Evolutionary conservation across 2,888 invertebrate species (phyloP).

Genomic region (Ochropacha duplaris): DNA sequence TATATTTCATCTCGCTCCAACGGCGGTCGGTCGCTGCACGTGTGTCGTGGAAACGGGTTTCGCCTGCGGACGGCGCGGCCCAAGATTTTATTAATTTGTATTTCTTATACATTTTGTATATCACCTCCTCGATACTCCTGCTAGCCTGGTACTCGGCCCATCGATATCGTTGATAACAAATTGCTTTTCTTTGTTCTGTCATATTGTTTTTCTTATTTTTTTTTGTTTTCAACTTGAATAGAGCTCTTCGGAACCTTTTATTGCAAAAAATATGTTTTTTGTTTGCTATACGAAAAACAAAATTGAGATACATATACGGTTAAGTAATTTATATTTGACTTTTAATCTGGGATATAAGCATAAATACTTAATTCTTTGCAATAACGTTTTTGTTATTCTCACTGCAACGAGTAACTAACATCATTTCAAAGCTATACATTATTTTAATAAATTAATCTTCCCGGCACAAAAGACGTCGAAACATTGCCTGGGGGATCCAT

Average conservation of each 20-base stretch:
- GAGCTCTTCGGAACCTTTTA: neutral
- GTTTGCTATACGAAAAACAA: neutral
- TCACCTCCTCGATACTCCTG: conserved; percentile 56
- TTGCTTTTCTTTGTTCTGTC: conserved; percentile 77
- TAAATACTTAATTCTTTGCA: no score
- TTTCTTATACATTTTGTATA: conserved; percentile 45
- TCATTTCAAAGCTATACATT: neutral
- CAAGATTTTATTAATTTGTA: conserved; percentile 81
- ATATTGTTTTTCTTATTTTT: conserved; percentile 44
- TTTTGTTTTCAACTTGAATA: conserved; percentile 41
- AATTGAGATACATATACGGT: neutral
- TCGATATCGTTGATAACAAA: conserved; percentile 79
- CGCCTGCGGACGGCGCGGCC: conserved; percentile 53
- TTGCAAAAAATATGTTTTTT: conserved; percentile 6
- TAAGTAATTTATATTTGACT: neutral
- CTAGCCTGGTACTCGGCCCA: conserved; percentile 58
- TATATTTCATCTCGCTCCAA: conserved; percentile 44
- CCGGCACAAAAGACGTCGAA: conserved; percentile 16
- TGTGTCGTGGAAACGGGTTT: conserved; percentile 77
- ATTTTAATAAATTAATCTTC: conserved; percentile 20
- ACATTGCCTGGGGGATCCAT: conserved; percentile 18
- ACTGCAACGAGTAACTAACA: neutral
- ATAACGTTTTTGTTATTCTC: neutral
- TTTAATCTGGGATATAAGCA: neutral
- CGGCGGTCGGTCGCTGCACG: conserved; percentile 71